A percentile compares a stretch with the other conserved stretches of the same genome.
Conservation (phyloP, 2,797 vertebrate species). For the Gobionotothen gibberifrons region DNA sequence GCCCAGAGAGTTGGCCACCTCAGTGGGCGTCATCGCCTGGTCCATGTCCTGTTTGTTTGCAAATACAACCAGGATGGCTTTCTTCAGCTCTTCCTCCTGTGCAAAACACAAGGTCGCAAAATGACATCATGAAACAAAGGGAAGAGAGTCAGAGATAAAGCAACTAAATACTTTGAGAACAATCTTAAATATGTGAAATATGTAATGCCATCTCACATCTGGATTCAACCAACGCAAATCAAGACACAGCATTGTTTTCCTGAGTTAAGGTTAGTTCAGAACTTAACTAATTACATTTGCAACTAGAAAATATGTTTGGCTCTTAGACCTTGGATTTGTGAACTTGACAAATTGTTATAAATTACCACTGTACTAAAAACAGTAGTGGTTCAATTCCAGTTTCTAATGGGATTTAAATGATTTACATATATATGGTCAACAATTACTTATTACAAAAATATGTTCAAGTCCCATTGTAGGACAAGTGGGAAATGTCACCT, state of each 20-base stretch:
- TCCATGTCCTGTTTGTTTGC: conserved; percentile 99
- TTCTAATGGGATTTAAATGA: background rate
- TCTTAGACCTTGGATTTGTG: no score
- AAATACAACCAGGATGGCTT: conserved; percentile 98
- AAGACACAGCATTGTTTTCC: no score
- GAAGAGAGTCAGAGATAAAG: background rate
- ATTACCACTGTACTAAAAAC: background rate
- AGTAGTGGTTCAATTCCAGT: background rate
- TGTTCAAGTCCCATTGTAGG: background rate
- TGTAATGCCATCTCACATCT: no score
- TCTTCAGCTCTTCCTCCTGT: conserved; percentile 98
- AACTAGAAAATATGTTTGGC: background rate
- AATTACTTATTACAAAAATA: background rate
- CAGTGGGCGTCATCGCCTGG: conserved; percentile 96
- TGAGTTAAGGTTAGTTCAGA: background rate
- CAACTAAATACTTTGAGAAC: background rate
- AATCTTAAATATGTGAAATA: background rate
- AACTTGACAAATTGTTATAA: background rate
- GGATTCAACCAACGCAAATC: background rate
- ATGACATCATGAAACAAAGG: background rate
- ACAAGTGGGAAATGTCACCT: background rate
- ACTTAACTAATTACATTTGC: background rate
- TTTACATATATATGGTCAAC: background rate
- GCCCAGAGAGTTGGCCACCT: conserved; percentile 95
- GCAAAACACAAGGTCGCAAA: conserved; percentile 3